Percentiles rank a stretch among this genome's conserved stretches.
These are phyloP conservation scores for Meiosimyza decipiens DNA, from an alignment of 2,888 invertebrate species.

Conservation along the genomic window DNA sequence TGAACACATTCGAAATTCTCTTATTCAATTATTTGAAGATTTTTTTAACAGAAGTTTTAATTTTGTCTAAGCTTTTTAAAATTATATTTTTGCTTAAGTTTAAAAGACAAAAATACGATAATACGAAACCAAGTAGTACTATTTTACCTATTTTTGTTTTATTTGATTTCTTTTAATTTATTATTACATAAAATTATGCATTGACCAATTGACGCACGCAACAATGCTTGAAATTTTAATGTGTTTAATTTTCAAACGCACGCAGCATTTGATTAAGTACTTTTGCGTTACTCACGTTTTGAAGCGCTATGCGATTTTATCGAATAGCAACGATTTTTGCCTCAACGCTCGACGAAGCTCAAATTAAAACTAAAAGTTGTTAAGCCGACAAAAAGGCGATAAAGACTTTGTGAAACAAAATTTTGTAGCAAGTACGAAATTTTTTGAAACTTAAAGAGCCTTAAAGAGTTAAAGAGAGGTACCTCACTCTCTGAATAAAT, in stretches of 20 bases:
- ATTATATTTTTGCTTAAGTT: too few species aligned
- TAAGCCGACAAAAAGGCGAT: constrained; percentile 13
- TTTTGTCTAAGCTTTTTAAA: too few species aligned
- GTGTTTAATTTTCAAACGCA: constrained; percentile 12
- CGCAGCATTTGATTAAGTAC: background rate
- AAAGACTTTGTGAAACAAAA: background rate
- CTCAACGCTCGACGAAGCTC: constrained; percentile 42
- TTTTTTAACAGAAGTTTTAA: too few species aligned
- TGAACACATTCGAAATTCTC: too few species aligned
- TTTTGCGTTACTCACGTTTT: background rate
- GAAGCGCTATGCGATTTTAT: background rate
- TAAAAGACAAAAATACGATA: too few species aligned
- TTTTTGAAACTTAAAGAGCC: too few species aligned
- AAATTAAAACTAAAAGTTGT: constrained; percentile 58
- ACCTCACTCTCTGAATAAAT: too few species aligned
- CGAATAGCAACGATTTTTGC: too few species aligned
- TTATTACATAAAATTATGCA: constrained; percentile 7
- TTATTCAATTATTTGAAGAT: too few species aligned
- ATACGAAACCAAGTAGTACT: too few species aligned
- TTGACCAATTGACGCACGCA: constrained; percentile 16
- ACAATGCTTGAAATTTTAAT: constrained; percentile 3
- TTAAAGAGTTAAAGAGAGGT: too few species aligned
- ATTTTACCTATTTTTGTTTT: background rate
- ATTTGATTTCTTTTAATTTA: background rate
- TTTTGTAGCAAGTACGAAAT: too few species aligned